Base-by-base conservation (phyloP, 2,797 vertebrate species). In the Schizopygopsis pylzovi region DNA sequence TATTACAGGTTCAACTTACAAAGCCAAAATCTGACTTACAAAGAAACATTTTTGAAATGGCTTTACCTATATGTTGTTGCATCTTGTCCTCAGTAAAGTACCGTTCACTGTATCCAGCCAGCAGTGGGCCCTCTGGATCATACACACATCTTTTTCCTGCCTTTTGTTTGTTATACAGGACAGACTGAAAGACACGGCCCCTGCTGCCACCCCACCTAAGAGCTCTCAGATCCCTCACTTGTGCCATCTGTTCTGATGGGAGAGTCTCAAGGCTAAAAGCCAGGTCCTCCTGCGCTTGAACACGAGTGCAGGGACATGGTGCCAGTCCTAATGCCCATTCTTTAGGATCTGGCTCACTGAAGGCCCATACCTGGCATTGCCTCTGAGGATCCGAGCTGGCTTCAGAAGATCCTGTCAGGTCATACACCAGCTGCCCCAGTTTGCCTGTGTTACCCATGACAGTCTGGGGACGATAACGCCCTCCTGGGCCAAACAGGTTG, bases 81-180 rank as follows among this genome's bases (percentile, higher is more conserved):
- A 86, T 15, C 72, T 88, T 91, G 84, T 91, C 56, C 25, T 72
- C 72, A 0, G 89, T 90, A 90, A 94, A 95, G 93, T 94, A 96
- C 81, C 95, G 95, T 47, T 96, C 96, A 11, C 81, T 95, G 92
- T 94, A 95, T 39, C 96, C 96, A 4, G 92, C 92, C 90, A 95
- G 87, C 85, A 97, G 92, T 10, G 95, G 93, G 1, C 96, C 96
- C 0, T 96, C 93, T 0, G 89, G 91, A 56, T 96, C 94, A 59
- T 96, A 97, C 33, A 95, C 92, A 59, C 96, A 97, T 85, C 93
- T 94, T 85, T 94, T 96, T 84, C 93, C 96, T 18, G 96, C 93
- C 4, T 91, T 92, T 2, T 92, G 82, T 39, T 72, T 91, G 88
- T 95, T 96, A 71, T 92, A 89, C 65, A 96, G 92, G 70, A 95